phyloP scores from a whole-genome alignment of 2,113 vertebrate genomes.

The Apodemus speciosus region DNA sequence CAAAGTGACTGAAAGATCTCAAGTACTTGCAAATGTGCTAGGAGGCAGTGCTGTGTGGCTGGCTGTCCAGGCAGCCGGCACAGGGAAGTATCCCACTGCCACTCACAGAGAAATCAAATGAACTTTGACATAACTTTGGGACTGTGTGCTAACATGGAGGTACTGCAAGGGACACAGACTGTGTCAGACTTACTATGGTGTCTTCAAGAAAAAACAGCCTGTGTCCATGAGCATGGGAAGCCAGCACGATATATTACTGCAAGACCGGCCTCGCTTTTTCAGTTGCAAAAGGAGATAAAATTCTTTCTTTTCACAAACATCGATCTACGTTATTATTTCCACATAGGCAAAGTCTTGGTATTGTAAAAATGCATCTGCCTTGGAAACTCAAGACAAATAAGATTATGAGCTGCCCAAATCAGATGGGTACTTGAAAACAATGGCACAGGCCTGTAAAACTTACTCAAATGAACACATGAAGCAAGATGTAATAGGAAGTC shows the following conservation, averaged over 20 bases:
- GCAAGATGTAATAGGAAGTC: background rate
- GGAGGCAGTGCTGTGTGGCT: accelerated
- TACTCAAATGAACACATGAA: background rate
- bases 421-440: conserved; percentile 55
- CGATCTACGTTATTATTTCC: conserved; percentile 22
- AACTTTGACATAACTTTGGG: conserved; percentile 60
- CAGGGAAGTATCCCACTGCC: background rate
- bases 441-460: background rate
- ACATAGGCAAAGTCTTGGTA: background rate
- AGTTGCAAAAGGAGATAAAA: conserved; percentile 43
- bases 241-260: background rate
- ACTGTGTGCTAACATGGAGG: conserved; percentile 31
- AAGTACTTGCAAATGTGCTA: background rate
- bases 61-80: background rate
- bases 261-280: background rate
- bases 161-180: background rate
- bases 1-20: background rate
- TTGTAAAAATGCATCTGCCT: conserved; percentile 62
- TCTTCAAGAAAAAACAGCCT: background rate
- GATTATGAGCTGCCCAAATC: background rate
- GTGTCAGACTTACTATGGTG: background rate
- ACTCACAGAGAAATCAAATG: conserved; percentile 60
- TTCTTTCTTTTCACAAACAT: conserved; percentile 47
- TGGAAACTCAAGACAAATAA: conserved; percentile 56
- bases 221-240: background rate